A percentile compares a stretch with the other conserved stretches of the same genome.
Conservation (phyloP, 2,797 vertebrate species). For the Eulemur mongoz region DNA sequence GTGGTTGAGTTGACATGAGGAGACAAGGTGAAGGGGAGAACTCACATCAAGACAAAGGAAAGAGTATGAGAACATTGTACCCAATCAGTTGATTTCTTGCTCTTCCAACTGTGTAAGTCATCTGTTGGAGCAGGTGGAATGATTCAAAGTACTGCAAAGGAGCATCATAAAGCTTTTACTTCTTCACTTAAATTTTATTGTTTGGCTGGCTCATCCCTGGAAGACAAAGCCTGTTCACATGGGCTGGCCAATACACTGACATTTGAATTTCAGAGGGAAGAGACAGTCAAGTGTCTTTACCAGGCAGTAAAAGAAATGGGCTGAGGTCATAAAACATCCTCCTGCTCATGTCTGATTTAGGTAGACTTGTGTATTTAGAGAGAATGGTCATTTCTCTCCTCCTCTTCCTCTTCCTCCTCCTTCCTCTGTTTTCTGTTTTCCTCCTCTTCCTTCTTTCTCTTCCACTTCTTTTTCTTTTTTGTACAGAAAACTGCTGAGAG, state of each 20-base stretch:
- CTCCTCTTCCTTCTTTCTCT: not conserved
- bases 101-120: not conserved
- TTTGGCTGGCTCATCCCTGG: not conserved
- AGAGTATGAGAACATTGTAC: not conserved
- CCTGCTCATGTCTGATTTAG: not conserved
- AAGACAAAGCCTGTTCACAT: constrained; percentile 9
- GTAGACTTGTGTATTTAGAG: not conserved
- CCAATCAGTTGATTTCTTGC: not conserved
- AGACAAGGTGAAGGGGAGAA: not conserved
- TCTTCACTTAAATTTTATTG: not conserved
- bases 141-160: not conserved
- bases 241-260: not conserved
- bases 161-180: not conserved
- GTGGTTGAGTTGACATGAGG: not conserved
- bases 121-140: not conserved
- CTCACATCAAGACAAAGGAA: not conserved
- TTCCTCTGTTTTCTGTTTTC: not conserved
- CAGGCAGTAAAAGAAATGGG: not conserved
- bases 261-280: not conserved
- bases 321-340: not conserved
- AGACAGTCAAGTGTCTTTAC: not conserved
- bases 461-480: not conserved
- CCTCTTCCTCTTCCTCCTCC: not conserved
- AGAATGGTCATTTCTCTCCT: not conserved
- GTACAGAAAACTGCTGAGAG: not conserved